phyloP scores from a whole-genome alignment of 2,797 vertebrate species.

The Cryptoblepharus egeriae region DNA sequence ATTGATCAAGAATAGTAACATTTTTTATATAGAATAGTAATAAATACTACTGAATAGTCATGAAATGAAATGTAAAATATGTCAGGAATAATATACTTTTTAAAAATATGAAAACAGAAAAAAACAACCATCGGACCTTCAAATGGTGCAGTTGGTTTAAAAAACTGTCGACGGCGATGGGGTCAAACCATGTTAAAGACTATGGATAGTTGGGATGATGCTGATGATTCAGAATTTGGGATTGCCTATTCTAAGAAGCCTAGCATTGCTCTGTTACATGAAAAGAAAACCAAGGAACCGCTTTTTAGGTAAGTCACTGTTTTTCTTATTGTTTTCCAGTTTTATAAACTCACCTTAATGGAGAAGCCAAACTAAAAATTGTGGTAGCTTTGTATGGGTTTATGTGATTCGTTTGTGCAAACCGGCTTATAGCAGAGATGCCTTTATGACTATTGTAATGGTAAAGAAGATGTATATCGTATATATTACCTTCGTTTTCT shows the following conservation, averaged over 20 bases:
- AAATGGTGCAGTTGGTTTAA: slow-evolving; percentile 76
- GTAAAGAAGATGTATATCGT: background rate
- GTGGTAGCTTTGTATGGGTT: background rate
- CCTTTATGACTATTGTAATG: background rate
- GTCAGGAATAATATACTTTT: slow-evolving; percentile 29
- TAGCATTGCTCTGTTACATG: slow-evolving; percentile 82
- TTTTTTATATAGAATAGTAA: slow-evolving; percentile 3
- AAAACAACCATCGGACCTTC: slow-evolving; percentile 72
- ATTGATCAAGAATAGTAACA: too few species aligned
- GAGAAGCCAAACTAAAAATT: background rate
- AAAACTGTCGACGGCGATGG: slow-evolving; percentile 90
- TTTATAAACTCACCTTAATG: background rate
- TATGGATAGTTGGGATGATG: slow-evolving; percentile 88
- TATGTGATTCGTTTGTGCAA: background rate
- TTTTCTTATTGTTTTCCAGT: background rate
- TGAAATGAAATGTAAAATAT: background rate
- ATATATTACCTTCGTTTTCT: background rate
- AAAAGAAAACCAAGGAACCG: slow-evolving; percentile 80
- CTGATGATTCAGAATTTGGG: slow-evolving; percentile 82
- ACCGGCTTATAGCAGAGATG: background rate
- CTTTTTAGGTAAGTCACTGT: slow-evolving; percentile 73
- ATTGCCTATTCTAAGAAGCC: slow-evolving; percentile 91
- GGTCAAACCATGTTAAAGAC: slow-evolving; percentile 86
- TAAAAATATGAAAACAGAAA: slow-evolving; percentile 75
- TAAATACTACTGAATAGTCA: too few species aligned